Base-by-base conservation (phyloP, 1,140 invertebrate species). In the Drosophila sproati region DNA sequence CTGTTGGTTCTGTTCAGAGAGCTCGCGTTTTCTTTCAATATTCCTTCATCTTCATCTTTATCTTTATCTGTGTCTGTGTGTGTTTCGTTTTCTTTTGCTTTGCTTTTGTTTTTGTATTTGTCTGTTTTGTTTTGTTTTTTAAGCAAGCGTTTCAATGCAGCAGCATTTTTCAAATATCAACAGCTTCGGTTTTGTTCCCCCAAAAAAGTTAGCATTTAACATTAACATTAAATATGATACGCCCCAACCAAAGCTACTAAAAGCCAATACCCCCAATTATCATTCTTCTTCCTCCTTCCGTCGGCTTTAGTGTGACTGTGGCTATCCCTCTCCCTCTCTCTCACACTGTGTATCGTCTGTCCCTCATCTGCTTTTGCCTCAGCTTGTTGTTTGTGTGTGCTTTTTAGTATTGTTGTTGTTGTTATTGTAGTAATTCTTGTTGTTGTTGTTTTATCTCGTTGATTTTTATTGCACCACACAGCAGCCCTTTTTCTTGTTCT, bases 401-500 rank as follows among this genome's bases (percentile, higher is more conserved):
- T 43, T n/a, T 61, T 41, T 41, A 10, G 3, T 34, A 10, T 31
- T 55, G 47, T 50, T 6, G 20, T 3, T 60, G 35, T 37, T 60
- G 20, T 3, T 60, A 28, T 37, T 60, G 28, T 10, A 7, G 28
- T 31, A 39, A 5, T 31, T 45, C 39, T 56, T 34, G 50, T 67
- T 54, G 55, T 20, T 35, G 34, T 66, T 48, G 29, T 29, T 48
- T 31, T 41, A 50, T 50, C 28, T 51, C 28, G 7, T 39, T 41
- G 59, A 85, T 89, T 43, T 43, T 43, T 88, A 93, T 92, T 93
- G 92, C 64, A 93, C 72, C 73, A 92, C 89, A 85, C 92, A 93
- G 81, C 92, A 93, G 34, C 88, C 85, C 81, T 92, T 91, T 71
- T 92, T 91, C 78, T 91, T 88, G 68, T 81, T 91, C 75, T 92